Evolutionary conservation across 2,113 vertebrate species (phyloP).

Genomic region (Amazona vittata): DNA sequence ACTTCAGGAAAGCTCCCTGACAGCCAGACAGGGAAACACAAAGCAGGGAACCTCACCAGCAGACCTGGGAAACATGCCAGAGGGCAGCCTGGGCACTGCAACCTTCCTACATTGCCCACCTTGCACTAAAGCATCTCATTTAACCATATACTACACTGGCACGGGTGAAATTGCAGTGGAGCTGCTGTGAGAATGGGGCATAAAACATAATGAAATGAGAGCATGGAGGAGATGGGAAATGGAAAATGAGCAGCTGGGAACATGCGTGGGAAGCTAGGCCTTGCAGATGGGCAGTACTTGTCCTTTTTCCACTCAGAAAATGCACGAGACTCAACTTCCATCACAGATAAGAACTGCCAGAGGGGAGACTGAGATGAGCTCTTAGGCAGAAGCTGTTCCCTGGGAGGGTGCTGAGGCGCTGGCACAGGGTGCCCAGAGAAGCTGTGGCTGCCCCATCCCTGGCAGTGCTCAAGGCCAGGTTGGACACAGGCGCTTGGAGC

Average conservation of each 20-base stretch:
- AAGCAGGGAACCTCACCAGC: not conserved
- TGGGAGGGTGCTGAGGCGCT: not conserved
- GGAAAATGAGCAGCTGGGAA: fast-evolving
- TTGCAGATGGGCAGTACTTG: not conserved
- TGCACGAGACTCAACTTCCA: fast-evolving
- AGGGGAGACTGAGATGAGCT: not conserved
- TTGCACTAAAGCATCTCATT: fast-evolving
- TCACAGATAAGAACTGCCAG: not conserved
- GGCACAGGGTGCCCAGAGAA: too few relatives aligned
- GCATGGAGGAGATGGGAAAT: not conserved
- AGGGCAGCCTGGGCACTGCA: not conserved
- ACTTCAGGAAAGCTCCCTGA: not conserved
- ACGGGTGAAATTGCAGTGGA: fast-evolving
- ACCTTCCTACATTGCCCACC: not conserved
- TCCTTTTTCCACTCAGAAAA: not conserved
- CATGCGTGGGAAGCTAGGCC: not conserved
- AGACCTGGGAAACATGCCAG: fast-evolving
- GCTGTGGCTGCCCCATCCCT: too few relatives aligned
- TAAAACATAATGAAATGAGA: not conserved
- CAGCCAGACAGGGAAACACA: not conserved
- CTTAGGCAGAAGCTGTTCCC: not conserved
- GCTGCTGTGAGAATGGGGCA: not conserved
- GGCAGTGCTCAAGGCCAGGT: too few relatives aligned
- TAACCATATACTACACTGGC: not conserved
- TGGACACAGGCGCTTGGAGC: too few relatives aligned